Percentiles rank a stretch among this genome's conserved stretches.
Conservation (phyloP, 2,113 vertebrate genomes). For the Illadopsis cleaveri region DNA sequence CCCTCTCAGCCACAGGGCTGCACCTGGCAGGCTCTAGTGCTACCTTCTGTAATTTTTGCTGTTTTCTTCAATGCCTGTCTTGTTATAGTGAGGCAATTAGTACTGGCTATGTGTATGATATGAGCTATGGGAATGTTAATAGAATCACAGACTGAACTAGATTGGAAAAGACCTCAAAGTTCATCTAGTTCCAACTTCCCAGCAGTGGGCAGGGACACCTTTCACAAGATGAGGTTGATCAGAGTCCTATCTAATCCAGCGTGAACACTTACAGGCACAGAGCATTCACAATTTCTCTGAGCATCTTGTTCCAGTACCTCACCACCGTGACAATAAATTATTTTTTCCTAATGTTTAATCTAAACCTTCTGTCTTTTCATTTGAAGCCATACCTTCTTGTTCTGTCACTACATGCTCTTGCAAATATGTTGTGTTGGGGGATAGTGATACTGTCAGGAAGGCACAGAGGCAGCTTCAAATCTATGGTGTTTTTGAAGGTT, state of each 20-base stretch:
- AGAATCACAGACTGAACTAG: not conserved
- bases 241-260: not conserved
- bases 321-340: not conserved
- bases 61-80: not conserved
- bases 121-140: not conserved
- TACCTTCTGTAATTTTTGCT: not conserved
- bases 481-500: not conserved
- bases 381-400: not conserved
- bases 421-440: not conserved
- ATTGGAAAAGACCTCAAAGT: not conserved
- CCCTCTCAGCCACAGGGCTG: not conserved
- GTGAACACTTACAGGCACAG: not conserved
- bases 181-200: not conserved
- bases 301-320: not conserved
- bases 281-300: not conserved
- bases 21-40: not conserved
- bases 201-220: not conserved
- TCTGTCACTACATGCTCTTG: not conserved
- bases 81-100: not conserved
- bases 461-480: not conserved
- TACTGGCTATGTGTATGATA: not conserved
- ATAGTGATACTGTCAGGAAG: not conserved
- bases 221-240: no score
- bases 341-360: not conserved
- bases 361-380: not conserved